Conservation (phyloP, 1,140 invertebrate species). For the Ceratosolen fusciceps region DNA sequence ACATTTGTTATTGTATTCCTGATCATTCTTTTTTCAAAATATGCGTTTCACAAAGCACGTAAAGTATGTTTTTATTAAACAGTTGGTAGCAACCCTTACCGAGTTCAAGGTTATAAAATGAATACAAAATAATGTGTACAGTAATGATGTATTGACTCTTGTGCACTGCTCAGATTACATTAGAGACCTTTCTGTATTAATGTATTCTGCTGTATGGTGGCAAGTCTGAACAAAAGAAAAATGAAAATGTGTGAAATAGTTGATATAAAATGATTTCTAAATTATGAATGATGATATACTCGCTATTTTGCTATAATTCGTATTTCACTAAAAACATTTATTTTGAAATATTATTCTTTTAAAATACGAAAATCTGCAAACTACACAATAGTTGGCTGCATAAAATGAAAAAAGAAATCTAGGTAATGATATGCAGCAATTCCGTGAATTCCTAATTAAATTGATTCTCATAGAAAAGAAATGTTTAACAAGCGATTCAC, state of each 20-base stretch:
- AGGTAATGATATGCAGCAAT: slow-evolving; percentile 12
- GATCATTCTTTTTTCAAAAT: background rate
- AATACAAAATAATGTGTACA: slow-evolving; percentile 37
- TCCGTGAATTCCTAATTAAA: slow-evolving; percentile 24
- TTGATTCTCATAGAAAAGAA: slow-evolving; percentile 24
- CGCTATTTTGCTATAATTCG: slow-evolving; percentile 24
- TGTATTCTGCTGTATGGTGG: slow-evolving; percentile 30
- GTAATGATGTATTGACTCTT: slow-evolving; percentile 39
- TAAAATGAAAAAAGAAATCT: slow-evolving; percentile 4
- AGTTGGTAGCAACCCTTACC: background rate
- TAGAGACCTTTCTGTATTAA: slow-evolving; percentile 29
- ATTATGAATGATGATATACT: slow-evolving; percentile 19
- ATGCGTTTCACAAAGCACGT: slow-evolving; percentile 10
- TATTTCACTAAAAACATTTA: slow-evolving; percentile 22
- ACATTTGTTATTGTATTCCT: slow-evolving; percentile 17
- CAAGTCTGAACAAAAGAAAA: slow-evolving; percentile 33
- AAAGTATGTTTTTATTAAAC: slow-evolving; percentile 8
- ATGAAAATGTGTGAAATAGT: slow-evolving; percentile 35
- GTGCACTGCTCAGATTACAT: slow-evolving; percentile 37
- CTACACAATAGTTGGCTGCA: slow-evolving; percentile 19
- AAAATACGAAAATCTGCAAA: background rate
- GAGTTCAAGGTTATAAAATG: slow-evolving; percentile 14
- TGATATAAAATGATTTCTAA: slow-evolving; percentile 34
- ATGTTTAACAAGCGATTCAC: slow-evolving; percentile 9
- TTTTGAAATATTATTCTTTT: slow-evolving; percentile 27